Evolutionary conservation across 2,888 invertebrate genomes (phyloP).

Genomic region (Therioaphis trifolii): DNA sequence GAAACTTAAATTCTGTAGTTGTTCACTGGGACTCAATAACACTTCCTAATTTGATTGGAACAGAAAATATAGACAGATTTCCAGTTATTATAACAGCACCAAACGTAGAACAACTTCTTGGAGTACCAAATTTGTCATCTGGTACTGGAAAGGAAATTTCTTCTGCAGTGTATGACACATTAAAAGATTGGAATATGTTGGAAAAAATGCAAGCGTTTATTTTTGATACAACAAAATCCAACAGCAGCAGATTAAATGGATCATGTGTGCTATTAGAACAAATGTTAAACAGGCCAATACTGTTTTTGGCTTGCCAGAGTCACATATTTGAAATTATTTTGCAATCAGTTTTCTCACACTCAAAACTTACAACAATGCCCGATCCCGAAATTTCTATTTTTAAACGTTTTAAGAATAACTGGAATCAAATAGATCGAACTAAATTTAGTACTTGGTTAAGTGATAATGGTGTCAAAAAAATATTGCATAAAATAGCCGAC

Average conservation of each 20-base stretch:
- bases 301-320: constrained; percentile 28
- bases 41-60: no score
- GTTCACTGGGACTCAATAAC: constrained; percentile 47
- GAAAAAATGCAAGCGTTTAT: constrained; percentile 23
- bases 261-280: constrained; percentile 38
- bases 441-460: neutral
- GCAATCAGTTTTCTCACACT: neutral
- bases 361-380: constrained; percentile 66
- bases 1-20: constrained; percentile 12
- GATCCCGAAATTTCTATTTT: constrained; percentile 53
- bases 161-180: constrained; percentile 31
- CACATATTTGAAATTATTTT: constrained; percentile 65
- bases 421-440: constrained; percentile 17
- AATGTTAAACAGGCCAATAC: neutral
- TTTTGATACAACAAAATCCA: constrained; percentile 44
- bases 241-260: constrained; percentile 32
- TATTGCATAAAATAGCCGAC: constrained; percentile 7
- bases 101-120: constrained; percentile 46
- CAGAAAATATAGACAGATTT: no score
- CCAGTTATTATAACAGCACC: no score
- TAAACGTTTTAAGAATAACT: constrained; percentile 36
- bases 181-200: constrained; percentile 18
- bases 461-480: constrained; percentile 8
- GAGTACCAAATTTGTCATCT: constrained; percentile 20
- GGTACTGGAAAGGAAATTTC: constrained; percentile 33